phyloP scores from a whole-genome alignment of 1,140 invertebrate genomes.

The Chionoecetes opilio region DNA sequence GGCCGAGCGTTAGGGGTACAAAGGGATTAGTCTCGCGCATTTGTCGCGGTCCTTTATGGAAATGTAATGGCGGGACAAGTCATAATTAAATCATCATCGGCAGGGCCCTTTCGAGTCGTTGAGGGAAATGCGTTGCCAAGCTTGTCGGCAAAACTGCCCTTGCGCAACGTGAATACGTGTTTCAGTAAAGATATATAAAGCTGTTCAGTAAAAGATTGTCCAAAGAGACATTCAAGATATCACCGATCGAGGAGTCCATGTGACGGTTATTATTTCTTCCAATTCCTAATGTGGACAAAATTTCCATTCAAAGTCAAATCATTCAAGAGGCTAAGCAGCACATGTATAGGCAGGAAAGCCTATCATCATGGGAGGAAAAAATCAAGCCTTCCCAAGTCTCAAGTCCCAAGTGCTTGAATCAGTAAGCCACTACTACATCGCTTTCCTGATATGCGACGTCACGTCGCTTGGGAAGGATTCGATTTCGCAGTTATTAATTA shows the following conservation, averaged over 20 bases:
- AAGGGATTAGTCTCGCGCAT: constrained; percentile 70
- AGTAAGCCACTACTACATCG: neutral
- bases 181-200: neutral
- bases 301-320: no score
- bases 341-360: no score
- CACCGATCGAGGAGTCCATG: no score
- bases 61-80: constrained; percentile 70
- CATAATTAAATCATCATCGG: constrained; percentile 75
- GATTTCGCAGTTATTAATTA: constrained; percentile 29
- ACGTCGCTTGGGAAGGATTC: constrained; percentile 13
- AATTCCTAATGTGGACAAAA: no score
- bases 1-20: constrained; percentile 42
- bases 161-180: no score
- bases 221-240: neutral
- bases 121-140: neutral
- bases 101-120: neutral
- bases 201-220: neutral
- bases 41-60: constrained; percentile 73
- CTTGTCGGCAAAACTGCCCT: no score
- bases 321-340: no score
- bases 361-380: no score
- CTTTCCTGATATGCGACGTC: neutral
- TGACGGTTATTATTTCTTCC: no score
- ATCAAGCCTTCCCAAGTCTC: no score
- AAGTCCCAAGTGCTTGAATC: no score